Evolutionary conservation across 2,888 invertebrate species (phyloP), one percentile per base, ranked within the genome.

Genomic region (Micropterix aruncella): DNA sequence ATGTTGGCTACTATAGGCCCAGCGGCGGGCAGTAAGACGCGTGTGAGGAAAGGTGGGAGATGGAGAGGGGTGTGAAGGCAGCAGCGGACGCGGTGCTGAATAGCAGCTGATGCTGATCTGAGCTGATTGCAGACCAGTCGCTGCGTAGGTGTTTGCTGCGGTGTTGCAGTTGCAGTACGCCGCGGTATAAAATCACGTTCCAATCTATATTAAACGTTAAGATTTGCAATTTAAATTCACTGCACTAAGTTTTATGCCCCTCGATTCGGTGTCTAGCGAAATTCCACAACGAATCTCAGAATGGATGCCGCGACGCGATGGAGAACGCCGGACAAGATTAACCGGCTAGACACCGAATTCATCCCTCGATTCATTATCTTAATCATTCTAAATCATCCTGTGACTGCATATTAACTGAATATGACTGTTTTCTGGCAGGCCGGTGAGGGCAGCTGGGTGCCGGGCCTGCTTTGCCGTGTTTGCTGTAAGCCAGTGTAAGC

Each of bases 351-450:
- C n/a, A n/a, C n/a, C n/a, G n/a, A n/a, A n/a, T n/a, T n/a, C n/a
- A n/a, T n/a, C n/a, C n/a, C n/a, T n/a, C n/a, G n/a, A n/a, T n/a
- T n/a, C n/a, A n/a, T n/a, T n/a, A n/a, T n/a, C n/a, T n/a, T n/a
- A n/a, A n/a, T n/a, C n/a, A n/a, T n/a, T n/a, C n/a, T n/a, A n/a
- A n/a, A n/a, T n/a, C n/a, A n/a, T n/a, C n/a, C n/a, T n/a, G n/a
- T n/a, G n/a, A n/a, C n/a, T n/a, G n/a, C n/a, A n/a, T n/a, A 38
- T 14, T 12, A 14, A 38, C 12, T 38, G 9, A 38, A 38, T 15
- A 38, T 38, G 38, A 38, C 38, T 60, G 69, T 70, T 69, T 68
- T 70, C 70, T 65, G 70, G 65, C 70, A 70, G 70, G 70, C 69
- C 69, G 70, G 70, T 69, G 69, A 62, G 63, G 69, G 64, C 54